Evolutionary conservation across 1,140 invertebrate genomes (phyloP), one percentile per base, ranked within the genome.

Genomic region (Trachymyrmex septentrionalis): DNA sequence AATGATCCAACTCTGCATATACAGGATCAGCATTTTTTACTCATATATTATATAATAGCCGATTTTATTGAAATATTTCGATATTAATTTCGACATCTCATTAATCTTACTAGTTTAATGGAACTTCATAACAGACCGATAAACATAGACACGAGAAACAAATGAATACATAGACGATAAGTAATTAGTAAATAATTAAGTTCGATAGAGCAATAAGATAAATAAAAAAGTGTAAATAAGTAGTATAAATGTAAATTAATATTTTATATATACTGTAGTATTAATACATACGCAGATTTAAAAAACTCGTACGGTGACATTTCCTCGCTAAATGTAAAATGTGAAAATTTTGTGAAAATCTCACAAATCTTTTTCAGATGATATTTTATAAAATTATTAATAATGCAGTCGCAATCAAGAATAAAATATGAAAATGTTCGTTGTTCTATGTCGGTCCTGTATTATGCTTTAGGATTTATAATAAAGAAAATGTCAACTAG

Each of bases 51-150:
- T 27, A 7, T 27, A 69, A 72, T 16, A 19, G 12, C 10, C 30
- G 50, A 14, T 21, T 72, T 72, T 57, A 30, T 82, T 53, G 66
- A 71, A 38, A 69, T 27, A 19, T 14, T 57, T 44, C 21, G 48
- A 72, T 44, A 16, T 82, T 72, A 82, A 82, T 3, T 44, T 12
- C 66, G 21, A 69, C 69, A 55, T 71, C n/a, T 75, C 50, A 34
- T 78, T 64, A n/a, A 63, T 63, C 30, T n/a, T 44, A 21, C 66
- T 53, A 59, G 30, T 81, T 82, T 72, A 57, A 34, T 57, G 21
- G 19, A 34, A 27, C 27, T 57, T 82, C 7, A 30, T 48, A 12
- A 63, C 27, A n/a, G 10, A 27, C 12, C 1, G 27, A 10, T 38
- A 76, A 76, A 61, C 16, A 19, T 14, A 34, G 4, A 57, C 12